Base-by-base conservation (phyloP, 2,888 invertebrate genomes). In the Heterodera filipjevi region DNA sequence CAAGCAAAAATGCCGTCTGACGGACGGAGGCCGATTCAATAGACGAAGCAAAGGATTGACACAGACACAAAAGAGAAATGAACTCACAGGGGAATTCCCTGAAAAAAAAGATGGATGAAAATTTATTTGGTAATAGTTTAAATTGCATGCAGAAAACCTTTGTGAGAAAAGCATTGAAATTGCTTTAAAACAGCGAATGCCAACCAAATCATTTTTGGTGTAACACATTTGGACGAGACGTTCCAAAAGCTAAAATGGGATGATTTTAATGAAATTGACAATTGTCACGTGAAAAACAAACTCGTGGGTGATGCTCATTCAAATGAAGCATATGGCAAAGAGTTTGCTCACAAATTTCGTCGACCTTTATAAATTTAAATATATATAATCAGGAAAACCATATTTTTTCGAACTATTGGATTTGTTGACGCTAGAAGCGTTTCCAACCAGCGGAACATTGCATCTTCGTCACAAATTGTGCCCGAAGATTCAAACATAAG, bases 141-240 rank as follows among this genome's bases (percentile, higher is more conserved):
- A 46, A 71, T 16, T 32, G 19, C 19, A 32, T 49, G 39, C 19
- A 78, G 16, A 78, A 71, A 77, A 82, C 82, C 82, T 90, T 73
- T 96, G 94, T 89, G 96, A 96, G 91, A 99, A 99, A 86, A 99
- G 95, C 12, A 96, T 94, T 6, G 96, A 95, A 76, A 99, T 92
- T 5, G 97, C 96, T 89, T 95, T 92, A 90, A 99, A 99, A 90
- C 98, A 98, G 1, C 95, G 95, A 90, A 97, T 96, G 1, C 97
- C 96, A 64, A 97, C 95, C 32, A 71, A 66, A 14, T 94, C 93
- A 12, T 93, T 91, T 10, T 95, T 95, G 0, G 96, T 98, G 90
- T 95, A 99, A 90, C 99, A 99, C 79, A 95, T 93, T 91, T 97
- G 96, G 73, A 99, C 95, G 0, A 96, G 94, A 98, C 98, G 99